phyloP scores from a whole-genome alignment of 2,113 vertebrate genomes.

The Scomber japonicus region DNA sequence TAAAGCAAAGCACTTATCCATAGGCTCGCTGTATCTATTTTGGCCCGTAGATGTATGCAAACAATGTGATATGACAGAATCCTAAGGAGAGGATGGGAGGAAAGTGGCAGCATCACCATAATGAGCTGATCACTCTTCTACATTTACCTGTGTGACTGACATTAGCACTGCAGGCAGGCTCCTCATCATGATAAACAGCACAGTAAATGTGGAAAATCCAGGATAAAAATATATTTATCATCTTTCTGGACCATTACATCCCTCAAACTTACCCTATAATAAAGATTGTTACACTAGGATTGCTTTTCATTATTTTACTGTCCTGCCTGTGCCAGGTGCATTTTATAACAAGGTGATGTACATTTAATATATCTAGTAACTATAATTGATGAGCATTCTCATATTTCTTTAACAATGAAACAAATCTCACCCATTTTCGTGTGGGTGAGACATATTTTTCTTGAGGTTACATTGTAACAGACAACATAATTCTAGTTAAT shows the following conservation, averaged over 20 bases:
- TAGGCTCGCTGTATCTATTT: constrained; percentile 32
- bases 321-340: constrained; percentile 12
- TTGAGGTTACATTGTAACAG: constrained; percentile 40
- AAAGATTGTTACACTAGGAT: constrained; percentile 27
- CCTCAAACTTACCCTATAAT: constrained; percentile 41
- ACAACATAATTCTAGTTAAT: constrained; percentile 46
- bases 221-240: constrained; percentile 55
- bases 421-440: constrained; percentile 17
- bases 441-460: constrained; percentile 48
- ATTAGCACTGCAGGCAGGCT: constrained; percentile 50
- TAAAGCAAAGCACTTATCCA: constrained; percentile 20
- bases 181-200: constrained; percentile 59
- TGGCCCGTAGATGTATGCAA: constrained; percentile 16
- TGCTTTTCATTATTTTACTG: constrained; percentile 28
- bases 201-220: constrained; percentile 21
- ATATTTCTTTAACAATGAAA: constrained; percentile 48
- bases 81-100: constrained; percentile 3
- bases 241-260: constrained; percentile 54
- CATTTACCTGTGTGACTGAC: constrained; percentile 56
- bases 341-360: constrained; percentile 39
- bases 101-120: constrained; percentile 23
- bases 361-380: constrained; percentile 34
- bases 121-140: constrained; percentile 55
- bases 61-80: constrained; percentile 16
- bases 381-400: constrained; percentile 41